phyloP scores from a whole-genome alignment of 37 sponge, comb jelly and placozoan genomes.

The Cliona cf. orientalis region DNA sequence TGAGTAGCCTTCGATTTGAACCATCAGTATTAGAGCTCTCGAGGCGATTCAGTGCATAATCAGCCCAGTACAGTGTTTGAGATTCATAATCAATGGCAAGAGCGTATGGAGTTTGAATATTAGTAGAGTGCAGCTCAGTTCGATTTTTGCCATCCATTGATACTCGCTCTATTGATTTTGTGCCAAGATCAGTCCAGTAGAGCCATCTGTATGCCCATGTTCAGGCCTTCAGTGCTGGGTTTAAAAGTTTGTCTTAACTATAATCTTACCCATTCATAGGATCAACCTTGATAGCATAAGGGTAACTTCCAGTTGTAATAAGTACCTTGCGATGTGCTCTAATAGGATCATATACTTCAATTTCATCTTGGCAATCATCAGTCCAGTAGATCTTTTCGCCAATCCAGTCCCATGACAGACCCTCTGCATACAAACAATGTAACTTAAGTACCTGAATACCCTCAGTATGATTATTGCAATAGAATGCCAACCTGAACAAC shows the following conservation, averaged over 20 bases:
- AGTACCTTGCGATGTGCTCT: too few species aligned
- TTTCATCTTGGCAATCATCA: not conserved
- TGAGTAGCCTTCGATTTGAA: not conserved
- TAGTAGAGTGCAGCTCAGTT: not conserved
- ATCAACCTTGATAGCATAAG: conserved; percentile 19
- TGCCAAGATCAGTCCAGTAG: conserved; percentile 61
- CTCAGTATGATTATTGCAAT: too few species aligned
- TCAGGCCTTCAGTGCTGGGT: too few species aligned
- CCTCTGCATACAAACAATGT: too few species aligned
- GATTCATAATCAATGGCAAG: not conserved
- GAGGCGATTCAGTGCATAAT: not conserved
- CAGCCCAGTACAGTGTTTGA: conserved; percentile 1
- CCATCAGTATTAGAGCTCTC: conserved; percentile 1
- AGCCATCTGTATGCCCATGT: too few species aligned
- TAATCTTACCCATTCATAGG: too few species aligned
- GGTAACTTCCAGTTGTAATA: conserved; percentile 2
- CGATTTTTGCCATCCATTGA: conserved; percentile 53
- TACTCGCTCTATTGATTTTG: conserved; percentile 20
- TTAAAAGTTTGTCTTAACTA: too few species aligned
- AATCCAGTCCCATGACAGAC: conserved; percentile 30
- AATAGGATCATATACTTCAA: too few species aligned
- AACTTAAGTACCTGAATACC: too few species aligned
- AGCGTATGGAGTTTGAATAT: conserved; percentile 5
- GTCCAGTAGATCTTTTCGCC: conserved; percentile 34
- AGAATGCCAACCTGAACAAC: too few species aligned